Base-by-base conservation (phyloP, 2,888 invertebrate genomes). In the Lasioglossum malachurum region DNA sequence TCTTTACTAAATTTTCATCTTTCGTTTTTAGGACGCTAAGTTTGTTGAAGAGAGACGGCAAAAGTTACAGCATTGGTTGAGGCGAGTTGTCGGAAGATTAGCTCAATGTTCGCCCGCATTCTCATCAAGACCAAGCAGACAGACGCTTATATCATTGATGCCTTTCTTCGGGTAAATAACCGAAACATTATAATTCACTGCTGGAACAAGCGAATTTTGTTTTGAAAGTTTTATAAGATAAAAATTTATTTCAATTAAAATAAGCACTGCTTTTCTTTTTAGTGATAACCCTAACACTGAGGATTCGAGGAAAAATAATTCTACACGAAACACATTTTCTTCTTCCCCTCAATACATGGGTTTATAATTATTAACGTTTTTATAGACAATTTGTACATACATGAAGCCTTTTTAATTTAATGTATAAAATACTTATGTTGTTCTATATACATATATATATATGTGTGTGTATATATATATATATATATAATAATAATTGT, bases 41-140 rank as follows among this genome's bases (percentile, higher is more conserved):
- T 96, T 99, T 94, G 99, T 99, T 46, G 99, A 99, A 95, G 97
- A 97, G 89, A 96, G 99, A 82, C 97, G 99, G 31, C 96, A 97
- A 92, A 97, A 97, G 86, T 96, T 99, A 82, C 99, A 99, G 95
- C 97, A 97, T 82, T 99, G 99, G 96, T 96, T 99, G 87, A 96
- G 99, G 74, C 97, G 98, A 94, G 96, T 99, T 35, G 96, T 99
- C 84, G 97, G 98, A 88, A 97, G 98, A 89, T 93, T 97, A 87
- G 95, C 97, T 23, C 96, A 96, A 87, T 96, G 96, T 91, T 96
- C 98, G 95, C 97, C 98, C 0, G 97, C 98, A 92, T 96, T 99
- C 79, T 96, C 97, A 73, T 96, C 97, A 82, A 97, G 97, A 93
- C 97, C 98, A 87, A 97, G 96, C 91, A 97, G 98, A 93, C 97